A percentile compares a stretch with the other conserved stretches of the same genome.
These are phyloP conservation scores for Zootermopsis nevadensis DNA, from an alignment of 2,888 invertebrate genomes.

Conservation along the genomic window DNA sequence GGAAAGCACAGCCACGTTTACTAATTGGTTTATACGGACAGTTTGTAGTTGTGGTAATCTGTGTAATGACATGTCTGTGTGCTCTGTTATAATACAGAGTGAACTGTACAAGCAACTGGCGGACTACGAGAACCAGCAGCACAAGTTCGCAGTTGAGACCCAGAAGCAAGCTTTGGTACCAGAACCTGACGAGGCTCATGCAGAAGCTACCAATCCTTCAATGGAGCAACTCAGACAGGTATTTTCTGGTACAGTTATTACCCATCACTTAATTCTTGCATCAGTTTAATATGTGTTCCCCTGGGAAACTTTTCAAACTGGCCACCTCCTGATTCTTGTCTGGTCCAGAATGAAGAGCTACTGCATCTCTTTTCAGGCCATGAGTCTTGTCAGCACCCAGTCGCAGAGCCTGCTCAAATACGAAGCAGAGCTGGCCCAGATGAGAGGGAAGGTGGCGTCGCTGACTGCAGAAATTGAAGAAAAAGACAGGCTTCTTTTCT, in stretches of 20 bases:
- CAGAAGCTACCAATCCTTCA: neutral
- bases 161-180: neutral
- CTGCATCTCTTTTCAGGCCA: conserved; percentile 21
- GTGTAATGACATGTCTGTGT: too few relatives aligned
- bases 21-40: too few relatives aligned
- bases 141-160: neutral
- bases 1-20: too few relatives aligned
- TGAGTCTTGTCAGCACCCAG: conserved; percentile 42
- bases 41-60: too few relatives aligned
- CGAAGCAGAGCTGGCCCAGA: conserved; percentile 45
- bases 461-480: conserved; percentile 50
- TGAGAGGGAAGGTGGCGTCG: conserved; percentile 44
- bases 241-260: too few relatives aligned
- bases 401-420: conserved; percentile 42
- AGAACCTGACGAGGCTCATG: neutral
- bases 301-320: too few relatives aligned
- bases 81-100: neutral
- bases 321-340: too few relatives aligned
- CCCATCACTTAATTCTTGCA: too few relatives aligned
- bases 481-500: conserved; percentile 53
- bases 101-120: conserved; percentile 41
- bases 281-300: too few relatives aligned
- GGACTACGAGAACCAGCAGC: conserved; percentile 32
- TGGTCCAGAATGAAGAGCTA: too few relatives aligned
- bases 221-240: conserved; percentile 35